These are phyloP conservation scores for Anthopleura xanthogrammica DNA, from an alignment of 92 coral and sea anemone species.

Conservation along the genomic window DNA sequence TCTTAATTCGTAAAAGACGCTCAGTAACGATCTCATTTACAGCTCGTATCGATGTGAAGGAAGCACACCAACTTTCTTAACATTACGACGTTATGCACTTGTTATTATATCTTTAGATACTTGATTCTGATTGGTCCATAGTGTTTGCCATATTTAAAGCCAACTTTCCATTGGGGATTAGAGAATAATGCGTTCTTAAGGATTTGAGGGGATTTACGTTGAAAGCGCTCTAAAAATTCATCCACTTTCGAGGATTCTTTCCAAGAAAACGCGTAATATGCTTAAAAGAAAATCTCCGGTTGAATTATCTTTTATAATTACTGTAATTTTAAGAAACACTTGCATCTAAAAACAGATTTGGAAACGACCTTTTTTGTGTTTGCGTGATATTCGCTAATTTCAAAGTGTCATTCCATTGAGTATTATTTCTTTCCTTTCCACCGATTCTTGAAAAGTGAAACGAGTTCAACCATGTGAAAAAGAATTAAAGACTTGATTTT, in stretches of 20 bases:
- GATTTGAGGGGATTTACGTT: not conserved
- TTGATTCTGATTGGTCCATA: not conserved
- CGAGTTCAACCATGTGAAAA: too few species aligned
- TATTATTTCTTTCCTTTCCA: too few species aligned
- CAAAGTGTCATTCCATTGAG: too few species aligned
- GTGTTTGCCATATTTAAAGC: not conserved
- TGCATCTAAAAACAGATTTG: not conserved
- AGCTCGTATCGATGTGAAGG: too few species aligned
- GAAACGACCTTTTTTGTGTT: too few species aligned
- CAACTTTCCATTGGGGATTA: not conserved
- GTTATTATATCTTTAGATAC: not conserved
- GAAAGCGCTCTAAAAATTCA: not conserved
- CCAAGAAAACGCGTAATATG: not conserved
- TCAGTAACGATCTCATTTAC: too few species aligned
- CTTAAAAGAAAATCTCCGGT: not conserved
- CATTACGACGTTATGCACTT: not conserved
- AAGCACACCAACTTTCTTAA: not conserved
- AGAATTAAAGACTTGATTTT: too few species aligned
- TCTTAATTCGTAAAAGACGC: not conserved
- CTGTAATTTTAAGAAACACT: not conserved
- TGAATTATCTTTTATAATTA: not conserved
- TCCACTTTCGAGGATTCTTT: slow-evolving; percentile 1
- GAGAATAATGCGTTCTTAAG: not conserved
- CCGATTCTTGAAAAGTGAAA: too few species aligned
- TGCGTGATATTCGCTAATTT: too few species aligned